Evolutionary conservation across 2,888 invertebrate species (phyloP).

Genomic region (Noctua comes): DNA sequence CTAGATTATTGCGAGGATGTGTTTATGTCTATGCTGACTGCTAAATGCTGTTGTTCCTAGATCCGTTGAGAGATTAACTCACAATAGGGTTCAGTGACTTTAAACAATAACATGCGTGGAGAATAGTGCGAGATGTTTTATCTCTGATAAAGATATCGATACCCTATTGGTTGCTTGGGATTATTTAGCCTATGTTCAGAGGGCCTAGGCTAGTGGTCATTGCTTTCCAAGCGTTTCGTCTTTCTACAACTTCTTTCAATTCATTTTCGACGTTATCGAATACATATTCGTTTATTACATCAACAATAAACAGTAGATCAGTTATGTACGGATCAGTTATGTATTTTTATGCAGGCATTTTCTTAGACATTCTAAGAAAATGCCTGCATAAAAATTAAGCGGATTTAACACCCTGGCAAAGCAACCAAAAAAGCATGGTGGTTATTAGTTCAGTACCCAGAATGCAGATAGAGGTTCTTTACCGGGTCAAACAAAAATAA

Average conservation of each 20-base stretch:
- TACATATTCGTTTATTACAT: too few relatives aligned
- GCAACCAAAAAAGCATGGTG: neutral
- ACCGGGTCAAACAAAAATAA: neutral
- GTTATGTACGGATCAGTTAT: too few relatives aligned
- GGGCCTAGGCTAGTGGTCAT: too few relatives aligned
- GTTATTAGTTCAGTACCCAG: neutral
- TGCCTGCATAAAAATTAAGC: neutral
- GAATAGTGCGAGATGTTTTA: slow-evolving; percentile 14
- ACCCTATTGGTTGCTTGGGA: neutral
- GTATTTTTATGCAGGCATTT: too few relatives aligned
- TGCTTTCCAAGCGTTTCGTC: neutral
- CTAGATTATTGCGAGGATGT: slow-evolving; percentile 64
- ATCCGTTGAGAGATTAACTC: slow-evolving; percentile 45
- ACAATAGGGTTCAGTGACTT: slow-evolving; percentile 53
- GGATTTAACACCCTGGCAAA: neutral
- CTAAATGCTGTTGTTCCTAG: slow-evolving; percentile 43
- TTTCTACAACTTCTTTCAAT: neutral
- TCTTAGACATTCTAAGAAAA: too few relatives aligned
- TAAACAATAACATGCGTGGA: slow-evolving; percentile 44
- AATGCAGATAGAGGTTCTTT: neutral
- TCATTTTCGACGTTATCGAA: neutral
- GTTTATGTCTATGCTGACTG: slow-evolving; percentile 49
- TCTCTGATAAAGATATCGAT: slow-evolving; percentile 13
- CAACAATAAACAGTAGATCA: too few relatives aligned
- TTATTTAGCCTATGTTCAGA: neutral